Percentiles rank a stretch among this genome's conserved stretches.
Conservation (phyloP, 2,797 vertebrate species). For the Rhinogobio ventralis region DNA sequence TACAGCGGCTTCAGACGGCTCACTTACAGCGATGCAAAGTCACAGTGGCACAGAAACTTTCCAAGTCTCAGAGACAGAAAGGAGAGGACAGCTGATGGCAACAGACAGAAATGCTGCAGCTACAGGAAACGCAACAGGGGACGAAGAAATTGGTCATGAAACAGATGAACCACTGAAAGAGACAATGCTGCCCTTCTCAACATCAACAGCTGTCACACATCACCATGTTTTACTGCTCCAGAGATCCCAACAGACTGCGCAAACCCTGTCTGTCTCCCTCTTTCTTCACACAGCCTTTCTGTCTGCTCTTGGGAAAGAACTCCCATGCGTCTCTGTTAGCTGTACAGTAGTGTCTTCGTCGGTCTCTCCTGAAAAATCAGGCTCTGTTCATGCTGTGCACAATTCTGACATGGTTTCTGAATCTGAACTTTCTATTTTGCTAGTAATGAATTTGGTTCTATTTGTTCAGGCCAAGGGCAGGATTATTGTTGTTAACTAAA, state of each 20-base stretch:
- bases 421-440: neutral
- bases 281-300: slow-evolving; percentile 42
- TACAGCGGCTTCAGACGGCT: slow-evolving; percentile 20
- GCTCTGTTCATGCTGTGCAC: neutral
- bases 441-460: neutral
- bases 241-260: slow-evolving; percentile 65
- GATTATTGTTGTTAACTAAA: neutral
- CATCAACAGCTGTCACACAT: slow-evolving; percentile 39
- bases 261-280: slow-evolving; percentile 62
- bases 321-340: slow-evolving; percentile 29
- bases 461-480: neutral
- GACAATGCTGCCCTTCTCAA: slow-evolving; percentile 29
- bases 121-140: slow-evolving; percentile 24
- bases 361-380: neutral
- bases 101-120: slow-evolving; percentile 15
- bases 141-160: slow-evolving; percentile 31
- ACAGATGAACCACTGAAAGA: slow-evolving; percentile 33
- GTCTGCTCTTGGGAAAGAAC: slow-evolving; percentile 46
- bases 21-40: slow-evolving; percentile 3
- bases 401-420: neutral
- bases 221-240: neutral
- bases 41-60: neutral
- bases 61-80: slow-evolving; percentile 25
- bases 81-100: slow-evolving; percentile 57
- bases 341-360: slow-evolving; percentile 16